Evolutionary conservation across 2,888 invertebrate genomes (phyloP), one percentile per base, ranked within the genome.

Genomic region (Parelbella ahira): DNA sequence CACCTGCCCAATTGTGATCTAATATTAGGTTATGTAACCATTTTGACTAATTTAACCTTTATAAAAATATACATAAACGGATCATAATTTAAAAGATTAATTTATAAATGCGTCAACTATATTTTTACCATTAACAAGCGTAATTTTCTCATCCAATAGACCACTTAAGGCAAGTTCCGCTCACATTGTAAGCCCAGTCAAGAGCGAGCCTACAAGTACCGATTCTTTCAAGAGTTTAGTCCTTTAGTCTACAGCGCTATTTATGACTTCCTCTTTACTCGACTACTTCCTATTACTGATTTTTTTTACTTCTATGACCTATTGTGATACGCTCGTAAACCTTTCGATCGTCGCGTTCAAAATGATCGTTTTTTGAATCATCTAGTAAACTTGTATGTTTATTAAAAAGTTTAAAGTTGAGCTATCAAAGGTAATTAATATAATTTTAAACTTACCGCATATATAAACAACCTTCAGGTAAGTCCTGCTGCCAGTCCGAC

Each of bases 391-490:
- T n/a, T n/a, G n/a, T n/a, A n/a, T n/a, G n/a, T n/a, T n/a, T n/a
- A n/a, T n/a, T n/a, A n/a, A n/a, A n/a, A n/a, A n/a, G n/a, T n/a
- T n/a, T n/a, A n/a, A n/a, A n/a, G n/a, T n/a, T n/a, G n/a, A n/a
- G n/a, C n/a, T n/a, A n/a, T n/a, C n/a, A n/a, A n/a, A n/a, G n/a
- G n/a, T n/a, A n/a, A n/a, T n/a, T n/a, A n/a, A n/a, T n/a, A n/a
- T n/a, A n/a, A n/a, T n/a, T n/a, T 0, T 13, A 6, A 0, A 37
- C 93, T 93, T 77, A 95, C 95, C 94, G 70, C 95, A 95, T 25
- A 95, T 95, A 72, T 95, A 94, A 56, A 95, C 94, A 47, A 95
- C 94, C 89, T 94, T 94, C 60, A 95, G 90, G 78, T 95, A 95
- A 79, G 94, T 94, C 63, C 93, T 89, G 59, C 94, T 93, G 55